These are phyloP conservation scores for Esox masquinongy DNA, from an alignment of 2,797 vertebrate species.

Conservation along the genomic window DNA sequence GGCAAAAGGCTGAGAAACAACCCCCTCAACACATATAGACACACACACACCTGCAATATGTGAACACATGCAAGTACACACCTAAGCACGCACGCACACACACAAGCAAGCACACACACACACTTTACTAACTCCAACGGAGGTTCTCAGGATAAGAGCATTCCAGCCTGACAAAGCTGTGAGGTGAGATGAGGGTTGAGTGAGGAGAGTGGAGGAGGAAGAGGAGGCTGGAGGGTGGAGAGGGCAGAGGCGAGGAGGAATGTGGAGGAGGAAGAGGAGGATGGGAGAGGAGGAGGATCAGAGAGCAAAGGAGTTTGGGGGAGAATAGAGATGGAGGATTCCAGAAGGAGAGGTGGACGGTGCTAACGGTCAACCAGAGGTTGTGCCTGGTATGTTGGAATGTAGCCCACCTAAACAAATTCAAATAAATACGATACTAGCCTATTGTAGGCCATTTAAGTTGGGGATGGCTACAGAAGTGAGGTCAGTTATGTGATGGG, in stretches of 20 bases:
- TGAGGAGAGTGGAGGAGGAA: neutral
- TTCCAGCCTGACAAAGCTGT: neutral
- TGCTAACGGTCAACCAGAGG: too few relatives aligned
- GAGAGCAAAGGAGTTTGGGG: neutral
- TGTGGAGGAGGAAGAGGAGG: neutral
- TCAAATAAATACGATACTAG: too few relatives aligned
- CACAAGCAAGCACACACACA: neutral
- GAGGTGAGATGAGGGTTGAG: neutral
- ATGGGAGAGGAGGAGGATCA: neutral
- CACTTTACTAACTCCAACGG: conserved; percentile 5
- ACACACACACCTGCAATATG: neutral
- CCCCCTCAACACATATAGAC: conserved; percentile 21
- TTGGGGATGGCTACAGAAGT: too few relatives aligned
- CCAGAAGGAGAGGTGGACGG: neutral
- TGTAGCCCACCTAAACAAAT: too few relatives aligned
- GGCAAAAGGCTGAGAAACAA: conserved; percentile 40
- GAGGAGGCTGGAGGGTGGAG: too few relatives aligned
- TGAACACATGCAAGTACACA: conserved; percentile 8
- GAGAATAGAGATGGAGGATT: neutral
- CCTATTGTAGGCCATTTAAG: too few relatives aligned
- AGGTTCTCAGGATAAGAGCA: conserved; percentile 29
- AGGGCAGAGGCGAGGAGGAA: neutral
- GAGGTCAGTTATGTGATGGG: too few relatives aligned
- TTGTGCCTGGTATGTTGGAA: too few relatives aligned
- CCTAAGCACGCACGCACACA: neutral